Percentiles rank a stretch among this genome's conserved stretches.
phyloP scores from a whole-genome alignment of 2,113 vertebrate genomes.

The Lampris megalopsis region DNA sequence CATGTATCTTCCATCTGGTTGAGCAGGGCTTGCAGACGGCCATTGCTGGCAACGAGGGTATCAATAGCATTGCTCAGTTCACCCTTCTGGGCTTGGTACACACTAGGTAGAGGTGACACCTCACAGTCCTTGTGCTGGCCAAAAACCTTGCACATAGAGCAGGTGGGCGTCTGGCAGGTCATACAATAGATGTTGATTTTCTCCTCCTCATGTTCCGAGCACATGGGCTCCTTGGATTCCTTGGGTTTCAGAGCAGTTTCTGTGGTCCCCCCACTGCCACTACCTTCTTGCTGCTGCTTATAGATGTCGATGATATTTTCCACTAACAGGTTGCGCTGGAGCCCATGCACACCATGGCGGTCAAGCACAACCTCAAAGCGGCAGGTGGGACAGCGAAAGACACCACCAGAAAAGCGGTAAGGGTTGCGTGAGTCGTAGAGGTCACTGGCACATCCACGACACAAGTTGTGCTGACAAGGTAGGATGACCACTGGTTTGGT shows the following conservation, averaged over 20 bases:
- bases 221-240: conserved; percentile 89
- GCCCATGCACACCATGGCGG: conserved; percentile 94
- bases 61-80: conserved; percentile 85
- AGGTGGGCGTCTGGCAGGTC: conserved; percentile 92
- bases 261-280: conserved; percentile 30
- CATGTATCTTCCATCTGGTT: conserved; percentile 83
- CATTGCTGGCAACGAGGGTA: conserved; percentile 81
- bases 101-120: conserved; percentile 87
- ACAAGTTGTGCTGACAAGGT: conserved; percentile 97
- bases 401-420: conserved; percentile 87
- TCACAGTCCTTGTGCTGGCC: conserved; percentile 95
- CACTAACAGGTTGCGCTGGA: conserved; percentile 95
- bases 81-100: conserved; percentile 85
- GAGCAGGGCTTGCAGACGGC: conserved; percentile 78
- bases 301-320: conserved; percentile 99
- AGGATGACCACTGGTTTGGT: conserved; percentile 97
- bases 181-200: conserved; percentile 97
- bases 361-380: conserved; percentile 97
- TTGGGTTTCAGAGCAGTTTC: conserved; percentile 84
- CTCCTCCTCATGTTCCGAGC: conserved; percentile 95
- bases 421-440: conserved; percentile 89
- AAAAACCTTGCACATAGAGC: conserved; percentile 98
- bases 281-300: conserved; percentile 87
- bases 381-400: conserved; percentile 95
- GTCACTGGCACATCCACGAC: conserved; percentile 94